Percentiles rank a stretch among this genome's conserved stretches.
phyloP scores from a whole-genome alignment of 2,113 vertebrate species.

The Paratilapia polleni region DNA sequence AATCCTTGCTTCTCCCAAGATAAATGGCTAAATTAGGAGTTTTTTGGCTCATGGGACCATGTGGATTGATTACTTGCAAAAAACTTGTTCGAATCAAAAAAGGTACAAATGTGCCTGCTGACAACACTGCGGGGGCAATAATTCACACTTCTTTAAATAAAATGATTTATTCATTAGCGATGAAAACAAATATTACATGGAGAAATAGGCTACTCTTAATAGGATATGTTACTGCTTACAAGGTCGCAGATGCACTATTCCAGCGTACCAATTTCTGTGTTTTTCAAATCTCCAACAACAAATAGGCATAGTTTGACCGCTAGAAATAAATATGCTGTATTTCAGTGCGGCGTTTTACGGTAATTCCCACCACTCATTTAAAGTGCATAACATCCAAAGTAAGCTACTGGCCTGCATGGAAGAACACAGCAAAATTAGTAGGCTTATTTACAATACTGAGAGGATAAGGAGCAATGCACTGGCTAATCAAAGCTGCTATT shows the following conservation, averaged over 20 bases:
- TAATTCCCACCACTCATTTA: conserved; percentile 73
- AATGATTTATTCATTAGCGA: conserved; percentile 67
- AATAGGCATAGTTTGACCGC: conserved; percentile 24
- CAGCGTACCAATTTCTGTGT: conserved; percentile 41
- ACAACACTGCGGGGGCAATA: background rate
- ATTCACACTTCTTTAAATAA: conserved; percentile 59
- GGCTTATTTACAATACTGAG: conserved; percentile 64
- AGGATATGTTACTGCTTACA: conserved; percentile 52
- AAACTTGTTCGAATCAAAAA: background rate
- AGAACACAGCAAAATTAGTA: conserved; percentile 62
- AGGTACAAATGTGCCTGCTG: background rate
- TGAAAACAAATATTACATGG: conserved; percentile 70
- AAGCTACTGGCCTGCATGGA: conserved; percentile 55
- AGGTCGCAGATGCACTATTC: conserved; percentile 13
- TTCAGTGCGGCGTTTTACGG: conserved; percentile 57
- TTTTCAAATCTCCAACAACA: conserved; percentile 31
- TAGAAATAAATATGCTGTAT: conserved; percentile 44
- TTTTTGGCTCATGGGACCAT: background rate
- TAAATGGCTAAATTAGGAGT: background rate
- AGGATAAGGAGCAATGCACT: conserved; percentile 58
- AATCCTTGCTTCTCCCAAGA: background rate
- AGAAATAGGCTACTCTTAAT: conserved; percentile 62
- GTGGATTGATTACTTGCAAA: background rate
- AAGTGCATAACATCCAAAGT: conserved; percentile 80
- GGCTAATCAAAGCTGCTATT: conserved; percentile 49